Base-by-base conservation (phyloP, 2,888 invertebrate genomes). In the Pyrrhosoma nymphula region DNA sequence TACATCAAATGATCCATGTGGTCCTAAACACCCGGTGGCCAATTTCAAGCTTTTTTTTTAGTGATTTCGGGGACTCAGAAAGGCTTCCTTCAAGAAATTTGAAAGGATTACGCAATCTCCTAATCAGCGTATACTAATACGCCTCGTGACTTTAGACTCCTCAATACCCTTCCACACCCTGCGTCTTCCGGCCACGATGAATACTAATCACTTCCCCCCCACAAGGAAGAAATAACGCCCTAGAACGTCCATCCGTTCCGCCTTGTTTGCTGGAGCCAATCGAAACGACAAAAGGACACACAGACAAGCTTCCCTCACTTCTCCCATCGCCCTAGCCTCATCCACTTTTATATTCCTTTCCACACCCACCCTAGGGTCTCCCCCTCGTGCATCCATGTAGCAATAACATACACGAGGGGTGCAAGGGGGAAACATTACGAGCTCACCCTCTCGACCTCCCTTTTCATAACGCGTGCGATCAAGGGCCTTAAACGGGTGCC, bases 401-500 rank as follows among this genome's bases (percentile, higher is more conserved):
- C 12, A 60, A 60, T 60, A 60, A 26, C n/a, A n/a, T 10, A 69
- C 26, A 69, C 69, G 69, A 69, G 60, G 60, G 23, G 26, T 69
- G 26, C 69, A 69, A 26, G 69, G 60, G 60, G 20, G 60, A 2
- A 20, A 26, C n/a, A 69, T 69, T 35, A n/a, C n/a, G n/a, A 12
- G 82, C 82, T 35, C 82, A 30, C 82, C 82, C 82, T 82, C 82
- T 16, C 12, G 82, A 82, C 82, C 55, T 26, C 55, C 89, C n/a
- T 56, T 89, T 89, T 55, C 55, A 89, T 89, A 89, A 55, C 55
- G 55, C 89, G n/a, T 47, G 55, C 55, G 89, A 89, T 89, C 39
- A 82, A 55, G 89, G 23, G 89, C 55, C 55, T 89, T 82, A 16
- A 30, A 91, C 93, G 93, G 93, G 93, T 93, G 75, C 69, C 47